Evolutionary conservation across 1,140 invertebrate genomes (phyloP).

Genomic region (Rhagoletis pomonella): DNA sequence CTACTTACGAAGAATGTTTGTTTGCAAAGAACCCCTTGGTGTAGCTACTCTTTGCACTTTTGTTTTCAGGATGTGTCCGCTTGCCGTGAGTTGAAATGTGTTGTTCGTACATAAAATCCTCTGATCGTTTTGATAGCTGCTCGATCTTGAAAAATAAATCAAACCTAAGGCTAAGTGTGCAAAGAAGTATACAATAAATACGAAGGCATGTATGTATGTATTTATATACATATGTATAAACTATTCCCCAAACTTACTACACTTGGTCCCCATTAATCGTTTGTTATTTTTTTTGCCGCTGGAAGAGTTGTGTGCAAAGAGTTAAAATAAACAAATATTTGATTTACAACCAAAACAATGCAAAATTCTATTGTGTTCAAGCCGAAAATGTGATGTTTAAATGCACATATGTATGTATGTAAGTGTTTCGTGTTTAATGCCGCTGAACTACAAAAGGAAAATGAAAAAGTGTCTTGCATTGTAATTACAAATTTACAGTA

Average conservation of each 20-base stretch:
- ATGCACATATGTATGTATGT: not conserved
- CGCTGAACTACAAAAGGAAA: not conserved
- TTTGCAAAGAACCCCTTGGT: not conserved
- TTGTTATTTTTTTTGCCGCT: conserved; percentile 44
- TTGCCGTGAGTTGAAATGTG: not conserved
- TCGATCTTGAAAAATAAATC: conserved; percentile 5
- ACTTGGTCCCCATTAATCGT: not conserved
- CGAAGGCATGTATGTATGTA: not conserved
- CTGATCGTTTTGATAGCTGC: conserved; percentile 38
- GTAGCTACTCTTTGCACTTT: not conserved
- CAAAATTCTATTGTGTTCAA: not conserved
- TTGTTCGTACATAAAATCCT: not conserved
- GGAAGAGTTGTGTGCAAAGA: conserved; percentile 58
- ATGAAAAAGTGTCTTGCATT: conserved; percentile 16
- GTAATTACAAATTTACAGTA: not conserved
- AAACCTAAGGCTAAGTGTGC: not conserved
- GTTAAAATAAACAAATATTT: conserved; percentile 61
- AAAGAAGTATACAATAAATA: not conserved
- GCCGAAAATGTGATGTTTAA: too few relatives aligned
- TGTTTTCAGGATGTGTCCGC: not conserved
- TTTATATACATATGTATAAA: not conserved
- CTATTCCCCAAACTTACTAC: not conserved
- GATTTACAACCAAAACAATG: conserved; percentile 55
- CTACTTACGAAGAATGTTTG: not conserved
- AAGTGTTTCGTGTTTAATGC: not conserved